Base-by-base conservation (phyloP, 2,113 vertebrate species). In the Ophiodon elongatus region DNA sequence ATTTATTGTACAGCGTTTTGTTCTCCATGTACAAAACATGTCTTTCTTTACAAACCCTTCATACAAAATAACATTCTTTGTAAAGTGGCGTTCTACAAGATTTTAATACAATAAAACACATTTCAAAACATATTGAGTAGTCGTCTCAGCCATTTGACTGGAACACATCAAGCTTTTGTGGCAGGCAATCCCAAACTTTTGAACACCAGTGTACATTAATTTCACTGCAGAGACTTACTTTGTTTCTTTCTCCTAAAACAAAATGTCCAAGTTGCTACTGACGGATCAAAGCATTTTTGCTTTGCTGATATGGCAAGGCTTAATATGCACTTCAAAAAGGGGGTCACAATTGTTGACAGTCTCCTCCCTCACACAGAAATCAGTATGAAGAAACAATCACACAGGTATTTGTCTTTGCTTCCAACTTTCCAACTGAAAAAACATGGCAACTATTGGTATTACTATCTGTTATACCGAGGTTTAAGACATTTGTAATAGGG, bases 231-330 rank as follows among this genome's bases (percentile, higher is more conserved):
- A 27, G 1, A n/a, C n/a, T 56, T 19, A 31, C 3, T 63, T 47
- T 73, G 37, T 59, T 41, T 77, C 29, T 57, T 33, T n/a, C 31
- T 54, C 13, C 54, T 72, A 33, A 67, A 60, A 66, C 23, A 11
- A 2, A 23, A 50, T 27, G 21, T 69, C 31, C 1, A 68, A 6
- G 23, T 35, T 65, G 8, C n/a, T 6, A n/a, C 64, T 64, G 8
- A 31, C 41, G 29, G 63, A 57, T 82, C 52, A 73, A 37, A 68
- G 31, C 29, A 39, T 17, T 59, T 62, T 43, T 62, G 21, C 0
- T 2, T 33, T 65, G 52, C 11, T 73, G 23, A 43, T 54, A 2
- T 19, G 50, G 50, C 11, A 63, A 23, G 21, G 50, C 50, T 57
- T 35, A 80, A 57, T 6, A 59, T 50, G 7, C 33, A 10, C 29